Conservation (phyloP, 2,888 invertebrate genomes). For the Erpobdella octoculata region DNA sequence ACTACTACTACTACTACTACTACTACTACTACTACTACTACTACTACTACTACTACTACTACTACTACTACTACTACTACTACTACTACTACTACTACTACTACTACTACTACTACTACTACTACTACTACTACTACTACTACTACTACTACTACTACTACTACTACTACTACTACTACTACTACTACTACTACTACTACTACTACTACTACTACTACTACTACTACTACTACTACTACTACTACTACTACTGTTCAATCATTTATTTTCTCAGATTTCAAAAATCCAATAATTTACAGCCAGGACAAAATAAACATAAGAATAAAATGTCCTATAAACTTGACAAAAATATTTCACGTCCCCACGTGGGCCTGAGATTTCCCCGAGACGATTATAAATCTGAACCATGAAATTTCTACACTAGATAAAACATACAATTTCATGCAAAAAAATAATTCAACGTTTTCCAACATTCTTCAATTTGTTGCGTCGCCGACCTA, state of each 20-base stretch:
- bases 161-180: neutral
- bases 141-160: neutral
- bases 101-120: neutral
- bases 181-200: neutral
- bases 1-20: neutral
- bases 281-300: no score
- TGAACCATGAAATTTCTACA: no score
- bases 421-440: no score
- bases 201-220: neutral
- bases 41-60: conserved; percentile 1
- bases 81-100: neutral
- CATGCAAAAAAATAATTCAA: no score
- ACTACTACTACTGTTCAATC: neutral
- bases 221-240: neutral
- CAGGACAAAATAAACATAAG: no score
- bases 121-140: neutral
- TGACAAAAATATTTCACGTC: no score
- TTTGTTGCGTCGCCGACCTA: no score
- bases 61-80: neutral
- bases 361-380: no score
- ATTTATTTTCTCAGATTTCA: no score
- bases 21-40: neutral
- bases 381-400: no score
- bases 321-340: no score
- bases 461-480: no score